Conservation (phyloP, 1,140 invertebrate genomes). For the Drosophila erecta region DNA sequence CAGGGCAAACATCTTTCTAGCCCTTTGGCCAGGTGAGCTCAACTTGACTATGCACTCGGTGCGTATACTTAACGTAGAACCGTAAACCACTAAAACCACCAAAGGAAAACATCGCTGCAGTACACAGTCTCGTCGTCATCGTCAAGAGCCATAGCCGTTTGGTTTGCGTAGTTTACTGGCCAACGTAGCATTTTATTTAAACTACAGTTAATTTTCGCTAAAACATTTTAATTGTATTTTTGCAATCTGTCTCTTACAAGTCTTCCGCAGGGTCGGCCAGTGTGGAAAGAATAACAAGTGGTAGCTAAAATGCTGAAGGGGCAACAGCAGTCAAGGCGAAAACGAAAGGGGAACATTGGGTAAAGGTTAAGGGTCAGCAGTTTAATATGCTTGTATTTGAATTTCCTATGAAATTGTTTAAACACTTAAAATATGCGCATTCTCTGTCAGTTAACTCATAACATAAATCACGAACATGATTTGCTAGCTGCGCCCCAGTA, state of each 20-base stretch:
- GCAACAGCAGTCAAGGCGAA: slow-evolving; percentile 23
- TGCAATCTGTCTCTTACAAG: slow-evolving; percentile 79
- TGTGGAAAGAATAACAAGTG: slow-evolving; percentile 19
- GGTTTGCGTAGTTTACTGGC: slow-evolving; percentile 50
- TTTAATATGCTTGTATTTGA: background rate
- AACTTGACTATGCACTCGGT: slow-evolving; percentile 58
- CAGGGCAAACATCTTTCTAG: slow-evolving; percentile 62
- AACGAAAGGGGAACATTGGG: slow-evolving; percentile 32
- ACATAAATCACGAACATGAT: too few species aligned
- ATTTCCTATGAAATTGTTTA: background rate
- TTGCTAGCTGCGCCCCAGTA: too few species aligned
- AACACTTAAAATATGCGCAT: background rate
- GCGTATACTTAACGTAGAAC: slow-evolving; percentile 80
- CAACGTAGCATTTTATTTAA: slow-evolving; percentile 80
- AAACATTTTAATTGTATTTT: slow-evolving; percentile 83
- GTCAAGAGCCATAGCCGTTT: slow-evolving; percentile 10
- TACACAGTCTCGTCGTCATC: slow-evolving; percentile 6
- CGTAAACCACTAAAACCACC: slow-evolving; percentile 80
- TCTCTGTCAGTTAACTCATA: too few species aligned
- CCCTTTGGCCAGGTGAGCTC: slow-evolving; percentile 49
- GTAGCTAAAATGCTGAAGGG: slow-evolving; percentile 23
- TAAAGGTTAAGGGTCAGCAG: background rate
- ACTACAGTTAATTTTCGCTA: slow-evolving; percentile 82
- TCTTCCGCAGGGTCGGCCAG: slow-evolving; percentile 55
- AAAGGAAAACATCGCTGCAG: slow-evolving; percentile 49